Conservation (phyloP, 2,113 vertebrate species). For the Vombatus ursinus region DNA sequence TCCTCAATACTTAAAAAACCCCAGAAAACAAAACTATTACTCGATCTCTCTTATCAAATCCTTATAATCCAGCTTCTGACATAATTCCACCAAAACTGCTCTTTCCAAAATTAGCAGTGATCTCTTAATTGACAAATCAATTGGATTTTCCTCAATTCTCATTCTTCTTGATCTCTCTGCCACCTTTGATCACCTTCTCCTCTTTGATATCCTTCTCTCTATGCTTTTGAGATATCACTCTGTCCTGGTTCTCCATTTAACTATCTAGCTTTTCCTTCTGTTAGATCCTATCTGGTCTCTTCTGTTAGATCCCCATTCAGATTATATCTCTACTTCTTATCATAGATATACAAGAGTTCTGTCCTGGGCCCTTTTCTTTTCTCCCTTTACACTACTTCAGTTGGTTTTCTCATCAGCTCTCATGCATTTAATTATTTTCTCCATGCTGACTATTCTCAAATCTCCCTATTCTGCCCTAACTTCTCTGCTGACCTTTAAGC, state of each 20-base stretch:
- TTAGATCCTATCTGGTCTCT: too few relatives aligned
- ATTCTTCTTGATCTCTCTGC: not conserved
- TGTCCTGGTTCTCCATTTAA: too few relatives aligned
- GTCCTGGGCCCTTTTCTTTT: not conserved
- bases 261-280: not conserved
- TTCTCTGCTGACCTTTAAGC: not conserved
- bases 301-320: not conserved
- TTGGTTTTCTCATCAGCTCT: not conserved
- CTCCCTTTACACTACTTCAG: not conserved
- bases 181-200: not conserved
- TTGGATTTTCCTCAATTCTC: not conserved
- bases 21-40: not conserved
- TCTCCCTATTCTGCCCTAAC: not conserved
- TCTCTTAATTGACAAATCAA: not conserved
- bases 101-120: not conserved
- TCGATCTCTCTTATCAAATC: not conserved
- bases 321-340: not conserved
- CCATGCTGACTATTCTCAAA: not conserved
- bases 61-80: not conserved
- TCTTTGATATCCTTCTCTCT: not conserved
- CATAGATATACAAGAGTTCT: not conserved
- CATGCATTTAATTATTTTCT: not conserved
- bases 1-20: not conserved
- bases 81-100: not conserved
- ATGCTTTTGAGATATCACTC: not conserved